These are phyloP conservation scores for Apodemia duryi DNA, from an alignment of 2,888 invertebrate species.

Conservation along the genomic window DNA sequence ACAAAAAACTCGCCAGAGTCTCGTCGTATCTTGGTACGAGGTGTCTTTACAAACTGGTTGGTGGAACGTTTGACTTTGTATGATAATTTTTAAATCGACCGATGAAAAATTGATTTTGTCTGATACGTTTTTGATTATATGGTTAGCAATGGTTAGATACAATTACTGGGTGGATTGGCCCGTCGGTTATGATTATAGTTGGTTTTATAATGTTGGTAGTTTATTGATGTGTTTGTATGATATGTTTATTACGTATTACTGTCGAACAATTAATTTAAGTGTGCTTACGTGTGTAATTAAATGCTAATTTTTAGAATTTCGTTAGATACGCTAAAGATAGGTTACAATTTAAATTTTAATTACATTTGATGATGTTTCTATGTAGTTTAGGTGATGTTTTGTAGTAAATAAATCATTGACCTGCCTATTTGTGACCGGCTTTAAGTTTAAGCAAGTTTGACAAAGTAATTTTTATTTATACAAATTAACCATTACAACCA, in stretches of 20 bases:
- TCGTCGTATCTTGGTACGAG: constrained; percentile 17
- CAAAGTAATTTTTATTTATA: too few relatives aligned
- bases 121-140: constrained; percentile 75
- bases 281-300: constrained; percentile 12
- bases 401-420: too few relatives aligned
- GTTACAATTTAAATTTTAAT: background rate
- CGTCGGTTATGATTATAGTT: constrained; percentile 23
- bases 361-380: background rate
- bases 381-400: too few relatives aligned
- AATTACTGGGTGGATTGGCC: constrained; percentile 52
- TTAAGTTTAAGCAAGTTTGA: too few relatives aligned
- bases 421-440: too few relatives aligned
- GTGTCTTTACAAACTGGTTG: constrained; percentile 43
- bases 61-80: constrained; percentile 45
- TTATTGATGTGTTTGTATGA: constrained; percentile 20
- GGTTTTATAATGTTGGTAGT: constrained; percentile 20
- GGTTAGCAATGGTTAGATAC: constrained; percentile 64
- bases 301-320: constrained; percentile 4
- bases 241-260: constrained; percentile 13
- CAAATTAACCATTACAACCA: too few relatives aligned
- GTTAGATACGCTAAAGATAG: constrained; percentile 3
- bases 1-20: constrained; percentile 23
- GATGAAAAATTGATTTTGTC: constrained; percentile 75
- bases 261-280: constrained; percentile 11
- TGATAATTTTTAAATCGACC: constrained; percentile 73